These are phyloP conservation scores for Caenorhabditis briggsae DNA, from an alignment of 1,140 invertebrate genomes.

Conservation along the genomic window DNA sequence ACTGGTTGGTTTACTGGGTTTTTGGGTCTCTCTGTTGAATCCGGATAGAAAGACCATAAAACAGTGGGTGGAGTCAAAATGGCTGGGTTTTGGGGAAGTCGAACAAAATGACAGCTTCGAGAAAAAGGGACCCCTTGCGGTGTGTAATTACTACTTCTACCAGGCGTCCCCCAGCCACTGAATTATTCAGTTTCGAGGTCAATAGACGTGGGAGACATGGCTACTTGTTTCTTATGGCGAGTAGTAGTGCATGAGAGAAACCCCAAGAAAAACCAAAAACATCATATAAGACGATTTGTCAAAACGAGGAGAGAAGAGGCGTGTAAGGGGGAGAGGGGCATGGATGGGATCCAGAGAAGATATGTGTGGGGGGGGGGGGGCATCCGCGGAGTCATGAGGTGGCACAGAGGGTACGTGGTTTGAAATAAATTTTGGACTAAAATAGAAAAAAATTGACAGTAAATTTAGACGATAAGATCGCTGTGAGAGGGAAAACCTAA, in stretches of 20 bases:
- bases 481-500: no score
- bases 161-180: conserved; percentile 13
- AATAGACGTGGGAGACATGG: conserved; percentile 37
- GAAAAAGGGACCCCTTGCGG: not conserved
- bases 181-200: conserved; percentile 47
- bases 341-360: not conserved
- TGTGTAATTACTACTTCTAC: conserved; percentile 33
- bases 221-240: conserved; percentile 42
- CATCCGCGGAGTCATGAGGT: no score
- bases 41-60: conserved; percentile 22
- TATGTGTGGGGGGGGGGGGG: no score
- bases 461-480: no score
- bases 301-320: not conserved
- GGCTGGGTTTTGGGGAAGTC: conserved; percentile 3
- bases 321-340: not conserved
- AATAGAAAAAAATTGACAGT: no score
- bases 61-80: not conserved
- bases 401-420: no score
- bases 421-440: no score
- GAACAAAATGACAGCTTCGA: conserved; percentile 43
- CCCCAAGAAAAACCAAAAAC: not conserved
- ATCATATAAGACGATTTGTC: conserved; percentile 25
- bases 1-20: not conserved
- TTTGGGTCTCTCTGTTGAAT: not conserved
- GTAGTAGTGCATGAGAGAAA: not conserved